Conservation (phyloP, 2,888 invertebrate genomes). For the Tuta absoluta region DNA sequence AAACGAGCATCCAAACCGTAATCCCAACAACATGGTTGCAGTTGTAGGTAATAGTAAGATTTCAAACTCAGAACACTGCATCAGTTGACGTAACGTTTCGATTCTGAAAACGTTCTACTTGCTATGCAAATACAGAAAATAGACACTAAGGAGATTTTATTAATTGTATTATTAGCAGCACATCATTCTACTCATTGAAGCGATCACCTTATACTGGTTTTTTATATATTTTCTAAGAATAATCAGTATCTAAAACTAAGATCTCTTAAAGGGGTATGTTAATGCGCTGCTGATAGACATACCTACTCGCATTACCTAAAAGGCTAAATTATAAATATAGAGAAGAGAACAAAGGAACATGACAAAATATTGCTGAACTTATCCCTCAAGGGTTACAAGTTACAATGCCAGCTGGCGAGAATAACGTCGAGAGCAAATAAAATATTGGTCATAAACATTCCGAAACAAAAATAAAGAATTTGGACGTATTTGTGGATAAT, state of each 20-base stretch:
- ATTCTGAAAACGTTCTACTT: background rate
- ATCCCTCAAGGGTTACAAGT: slow-evolving; percentile 24
- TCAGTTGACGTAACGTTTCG: slow-evolving; percentile 4
- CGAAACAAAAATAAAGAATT: slow-evolving; percentile 18
- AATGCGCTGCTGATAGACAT: background rate
- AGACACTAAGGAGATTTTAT: background rate
- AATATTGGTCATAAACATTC: slow-evolving; percentile 27
- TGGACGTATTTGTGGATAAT: slow-evolving; percentile 11
- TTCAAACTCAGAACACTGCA: slow-evolving; percentile 2
- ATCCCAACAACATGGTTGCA: background rate
- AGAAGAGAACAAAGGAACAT: slow-evolving; percentile 24
- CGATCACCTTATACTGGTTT: too few relatives aligned
- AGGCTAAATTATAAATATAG: background rate
- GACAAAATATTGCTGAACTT: slow-evolving; percentile 27
- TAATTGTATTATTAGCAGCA: too few relatives aligned
- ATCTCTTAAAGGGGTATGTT: too few relatives aligned
- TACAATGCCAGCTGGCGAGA: slow-evolving; percentile 26
- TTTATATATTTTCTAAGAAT: too few relatives aligned
- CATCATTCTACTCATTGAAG: too few relatives aligned
- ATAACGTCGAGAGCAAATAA: slow-evolving; percentile 24
- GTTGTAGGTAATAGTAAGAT: slow-evolving; percentile 12
- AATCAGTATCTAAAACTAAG: too few relatives aligned
- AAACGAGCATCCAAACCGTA: slow-evolving; percentile 20
- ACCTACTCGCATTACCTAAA: slow-evolving; percentile 6
- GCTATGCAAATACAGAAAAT: background rate